These are phyloP conservation scores for Amazona guildingii DNA, from an alignment of 2,113 vertebrate genomes.

Conservation along the genomic window DNA sequence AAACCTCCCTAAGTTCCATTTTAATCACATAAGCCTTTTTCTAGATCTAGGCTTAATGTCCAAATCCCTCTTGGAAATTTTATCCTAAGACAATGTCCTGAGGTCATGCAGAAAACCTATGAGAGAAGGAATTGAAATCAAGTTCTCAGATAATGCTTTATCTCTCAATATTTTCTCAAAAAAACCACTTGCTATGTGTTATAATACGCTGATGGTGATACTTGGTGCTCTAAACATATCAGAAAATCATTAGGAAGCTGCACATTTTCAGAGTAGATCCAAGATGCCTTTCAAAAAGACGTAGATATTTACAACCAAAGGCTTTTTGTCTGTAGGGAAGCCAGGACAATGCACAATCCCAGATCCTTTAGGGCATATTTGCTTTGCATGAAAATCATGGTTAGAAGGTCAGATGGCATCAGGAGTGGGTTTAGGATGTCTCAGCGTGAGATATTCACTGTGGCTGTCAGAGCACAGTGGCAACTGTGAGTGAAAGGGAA, in stretches of 20 bases:
- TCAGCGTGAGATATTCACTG: background rate
- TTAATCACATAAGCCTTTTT: constrained; percentile 63
- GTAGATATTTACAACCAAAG: background rate
- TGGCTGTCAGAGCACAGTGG: background rate
- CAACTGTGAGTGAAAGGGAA: background rate
- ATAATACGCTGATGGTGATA: background rate
- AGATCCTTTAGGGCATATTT: background rate
- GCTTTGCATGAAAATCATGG: background rate
- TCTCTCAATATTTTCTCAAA: background rate
- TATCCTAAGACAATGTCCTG: constrained; percentile 3
- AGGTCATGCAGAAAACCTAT: constrained; percentile 12
- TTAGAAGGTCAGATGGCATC: background rate
- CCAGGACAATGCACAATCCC: background rate
- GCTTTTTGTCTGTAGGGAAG: background rate
- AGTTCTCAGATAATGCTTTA: background rate
- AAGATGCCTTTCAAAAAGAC: background rate
- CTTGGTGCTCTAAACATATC: background rate
- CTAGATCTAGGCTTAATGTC: constrained; percentile 43
- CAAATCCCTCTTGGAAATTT: constrained; percentile 50
- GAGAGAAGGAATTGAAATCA: background rate
- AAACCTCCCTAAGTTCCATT: constrained; percentile 53
- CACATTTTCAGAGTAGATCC: background rate
- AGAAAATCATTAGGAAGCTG: background rate
- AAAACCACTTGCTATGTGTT: background rate
- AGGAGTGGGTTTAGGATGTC: background rate